Evolutionary conservation across 2,888 invertebrate species (phyloP), one percentile per base, ranked within the genome.

Genomic region (Tetropium fuscum): DNA sequence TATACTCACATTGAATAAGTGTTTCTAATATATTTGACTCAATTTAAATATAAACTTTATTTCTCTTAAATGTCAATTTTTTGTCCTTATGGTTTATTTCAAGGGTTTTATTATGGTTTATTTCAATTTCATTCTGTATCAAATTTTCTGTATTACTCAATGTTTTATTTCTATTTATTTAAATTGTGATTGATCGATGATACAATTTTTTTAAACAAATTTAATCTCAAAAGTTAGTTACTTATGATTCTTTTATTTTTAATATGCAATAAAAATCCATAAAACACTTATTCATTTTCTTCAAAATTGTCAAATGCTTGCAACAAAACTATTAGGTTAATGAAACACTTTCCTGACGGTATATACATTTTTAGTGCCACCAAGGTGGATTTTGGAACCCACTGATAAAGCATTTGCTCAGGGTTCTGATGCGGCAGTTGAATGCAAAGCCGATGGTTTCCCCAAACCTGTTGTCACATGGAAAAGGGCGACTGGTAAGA

Each of bases 381-480:
- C 96, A 66, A 93, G 95, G 83, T 96, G 96, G 96, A 95, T 95
- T 83, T 85, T 95, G 77, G 95, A 95, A 83, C 96, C 96, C 53
- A 94, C 94, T 78, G 95, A 96, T 81, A 94, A 95, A 85, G 95
- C 95, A 75, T 95, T 95, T 84, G 95, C 95, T 69, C 95, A 95
- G 84, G 95, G 95, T 70, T 94, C 94, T 72, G 94, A 95, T 82
- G 95, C 95, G 71, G 91, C 94, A 80, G 93, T 96, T 75, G 95
- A 96, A 87, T 96, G 96, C 83, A 95, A 95, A 86, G 94, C 95
- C 81, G 95, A 95, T 84, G 95, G 96, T 75, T 96, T 95, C 85
- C 96, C 95, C 63, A 94, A 93, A 86, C 95, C 95, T 69, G 90
- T 92, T 79, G 94, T 96, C 43, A 94, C 94, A 71, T 96, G 96